Evolutionary conservation across 1,140 invertebrate genomes (phyloP).

Genomic region (Leucophenga varia): DNA sequence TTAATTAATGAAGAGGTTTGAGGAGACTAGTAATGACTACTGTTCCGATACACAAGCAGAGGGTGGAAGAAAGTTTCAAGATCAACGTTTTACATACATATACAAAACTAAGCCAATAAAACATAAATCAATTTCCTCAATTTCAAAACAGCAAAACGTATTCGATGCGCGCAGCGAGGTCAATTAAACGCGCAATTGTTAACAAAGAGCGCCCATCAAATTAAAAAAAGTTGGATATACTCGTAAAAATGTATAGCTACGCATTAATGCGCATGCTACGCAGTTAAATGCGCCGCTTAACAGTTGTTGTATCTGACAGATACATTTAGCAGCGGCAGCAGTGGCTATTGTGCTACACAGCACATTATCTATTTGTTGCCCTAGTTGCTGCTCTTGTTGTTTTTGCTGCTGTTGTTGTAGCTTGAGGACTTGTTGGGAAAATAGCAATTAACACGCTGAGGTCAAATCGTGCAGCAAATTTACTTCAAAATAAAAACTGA

Average conservation of each 20-base stretch:
- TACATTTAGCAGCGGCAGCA: too few species aligned
- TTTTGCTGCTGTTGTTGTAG: slow-evolving; percentile 8
- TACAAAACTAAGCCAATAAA: too few species aligned
- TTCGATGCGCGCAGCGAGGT: too few species aligned
- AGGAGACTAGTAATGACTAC: too few species aligned
- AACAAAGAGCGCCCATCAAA: slow-evolving; percentile 14
- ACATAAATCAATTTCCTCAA: too few species aligned
- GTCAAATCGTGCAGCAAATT: slow-evolving; percentile 28
- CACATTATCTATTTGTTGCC: slow-evolving; percentile 25
- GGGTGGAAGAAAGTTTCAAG: too few species aligned
- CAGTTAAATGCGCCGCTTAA: neutral
- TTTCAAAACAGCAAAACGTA: too few species aligned
- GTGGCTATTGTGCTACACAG: too few species aligned
- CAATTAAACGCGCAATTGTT: slow-evolving; percentile 27
- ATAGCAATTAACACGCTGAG: slow-evolving; percentile 34
- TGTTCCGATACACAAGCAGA: too few species aligned
- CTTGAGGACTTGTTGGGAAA: slow-evolving; percentile 16
- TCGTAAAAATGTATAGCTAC: slow-evolving; percentile 19
- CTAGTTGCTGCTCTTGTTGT: slow-evolving; percentile 5
- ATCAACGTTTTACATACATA: too few species aligned
- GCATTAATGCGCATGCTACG: slow-evolving; percentile 1
- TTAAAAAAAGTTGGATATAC: slow-evolving; percentile 11
- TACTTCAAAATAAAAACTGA: too few species aligned
- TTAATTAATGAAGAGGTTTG: too few species aligned
- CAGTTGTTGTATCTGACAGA: slow-evolving; percentile 19